phyloP scores from a whole-genome alignment of 2,888 invertebrate species.

The Ramazzottius varieornatus region DNA sequence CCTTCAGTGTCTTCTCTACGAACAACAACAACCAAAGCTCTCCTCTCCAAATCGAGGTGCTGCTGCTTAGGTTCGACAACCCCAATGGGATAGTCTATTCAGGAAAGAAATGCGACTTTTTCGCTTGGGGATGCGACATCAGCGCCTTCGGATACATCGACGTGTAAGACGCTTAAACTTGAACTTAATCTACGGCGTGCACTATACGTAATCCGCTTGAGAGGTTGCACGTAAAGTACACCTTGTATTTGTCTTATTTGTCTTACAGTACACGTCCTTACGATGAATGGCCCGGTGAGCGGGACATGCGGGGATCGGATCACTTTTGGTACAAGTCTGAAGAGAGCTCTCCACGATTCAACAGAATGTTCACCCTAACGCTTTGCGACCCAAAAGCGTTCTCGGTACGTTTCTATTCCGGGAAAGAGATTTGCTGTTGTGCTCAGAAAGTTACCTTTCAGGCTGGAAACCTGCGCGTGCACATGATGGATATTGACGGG shows the following conservation, averaged over 20 bases:
- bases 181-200: no score
- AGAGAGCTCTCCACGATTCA: neutral
- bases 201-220: no score
- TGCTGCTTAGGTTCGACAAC: neutral
- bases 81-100: neutral
- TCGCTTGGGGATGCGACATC: constrained; percentile 3
- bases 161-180: neutral
- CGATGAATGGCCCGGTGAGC: neutral
- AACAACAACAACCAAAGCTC: no score
- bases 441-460: no score
- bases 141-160: neutral
- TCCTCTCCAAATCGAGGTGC: neutral
- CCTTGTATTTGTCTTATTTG: no score
- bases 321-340: neutral
- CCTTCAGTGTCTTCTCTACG: no score
- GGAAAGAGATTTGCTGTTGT: no score
- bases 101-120: constrained; percentile 1
- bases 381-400: neutral
- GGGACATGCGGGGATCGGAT: neutral
- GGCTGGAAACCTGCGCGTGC: neutral
- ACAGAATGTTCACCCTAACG: neutral
- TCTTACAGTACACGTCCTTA: neutral
- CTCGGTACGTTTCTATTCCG: no score
- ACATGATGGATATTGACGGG: neutral
- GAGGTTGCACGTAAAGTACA: no score